Conservation (phyloP, 2,888 invertebrate genomes). For the Dusona sp. region DNA sequence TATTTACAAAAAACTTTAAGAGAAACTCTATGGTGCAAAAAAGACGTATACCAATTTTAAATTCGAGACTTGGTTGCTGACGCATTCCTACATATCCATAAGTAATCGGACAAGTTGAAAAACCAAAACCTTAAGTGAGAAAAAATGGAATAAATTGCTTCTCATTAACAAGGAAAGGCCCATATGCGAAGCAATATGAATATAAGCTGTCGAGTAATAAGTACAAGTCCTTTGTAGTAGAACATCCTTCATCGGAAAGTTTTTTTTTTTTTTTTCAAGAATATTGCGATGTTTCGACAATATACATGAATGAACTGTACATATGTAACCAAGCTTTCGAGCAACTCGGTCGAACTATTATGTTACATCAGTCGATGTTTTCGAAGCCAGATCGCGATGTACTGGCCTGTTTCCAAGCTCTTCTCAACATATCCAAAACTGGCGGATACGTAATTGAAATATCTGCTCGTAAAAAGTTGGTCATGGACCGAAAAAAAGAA, state of each 20-base stretch:
- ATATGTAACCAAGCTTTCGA: conserved; percentile 30
- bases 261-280: conserved; percentile 30
- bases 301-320: neutral
- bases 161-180: too few species aligned
- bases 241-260: conserved; percentile 3
- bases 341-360: conserved; percentile 49
- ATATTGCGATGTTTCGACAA: conserved; percentile 27
- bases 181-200: too few species aligned
- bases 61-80: too few species aligned
- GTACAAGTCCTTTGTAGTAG: neutral
- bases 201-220: too few species aligned
- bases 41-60: neutral
- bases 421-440: conserved; percentile 36
- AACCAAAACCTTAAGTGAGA: too few species aligned
- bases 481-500: conserved; percentile 35
- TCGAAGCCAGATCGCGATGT: conserved; percentile 37
- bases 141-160: too few species aligned
- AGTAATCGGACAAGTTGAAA: too few species aligned
- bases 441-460: conserved; percentile 62
- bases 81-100: too few species aligned
- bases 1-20: too few species aligned
- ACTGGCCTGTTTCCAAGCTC: conserved; percentile 65
- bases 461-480: conserved; percentile 65
- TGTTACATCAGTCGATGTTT: conserved; percentile 55
- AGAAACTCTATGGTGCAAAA: neutral